These are phyloP conservation scores for Notodonta dromedarius DNA, from an alignment of 2,888 invertebrate species.

Conservation along the genomic window DNA sequence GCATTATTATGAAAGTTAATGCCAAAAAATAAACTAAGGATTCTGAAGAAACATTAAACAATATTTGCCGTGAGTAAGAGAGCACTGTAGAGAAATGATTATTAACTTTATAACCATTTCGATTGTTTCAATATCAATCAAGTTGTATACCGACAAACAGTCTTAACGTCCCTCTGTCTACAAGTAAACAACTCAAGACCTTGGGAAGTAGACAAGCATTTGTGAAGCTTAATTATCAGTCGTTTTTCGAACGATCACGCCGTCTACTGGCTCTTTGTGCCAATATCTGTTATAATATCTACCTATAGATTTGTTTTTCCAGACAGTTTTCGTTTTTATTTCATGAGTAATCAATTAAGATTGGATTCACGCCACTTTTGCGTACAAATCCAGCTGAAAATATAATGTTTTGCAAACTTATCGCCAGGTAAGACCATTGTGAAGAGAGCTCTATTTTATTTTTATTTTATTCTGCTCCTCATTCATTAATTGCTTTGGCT, in stretches of 20 bases:
- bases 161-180: constrained; percentile 9
- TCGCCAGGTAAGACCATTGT: neutral
- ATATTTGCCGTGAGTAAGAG: too few relatives aligned
- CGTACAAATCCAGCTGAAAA: neutral
- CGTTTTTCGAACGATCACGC: constrained; percentile 2
- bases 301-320: constrained; percentile 6
- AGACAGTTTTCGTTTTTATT: constrained; percentile 6
- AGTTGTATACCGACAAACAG: constrained; percentile 1
- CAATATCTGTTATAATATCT: constrained; percentile 4
- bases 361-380: constrained; percentile 1
- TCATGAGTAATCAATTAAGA: constrained; percentile 8
- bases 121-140: neutral
- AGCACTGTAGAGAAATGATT: too few relatives aligned
- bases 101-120: neutral
- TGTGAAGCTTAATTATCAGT: constrained; percentile 6
- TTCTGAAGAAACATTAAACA: too few relatives aligned
- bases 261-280: constrained; percentile 8
- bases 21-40: too few relatives aligned
- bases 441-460: constrained; percentile 7
- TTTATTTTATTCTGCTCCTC: constrained; percentile 1
- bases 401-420: neutral
- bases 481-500: constrained; percentile 1
- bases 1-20: too few relatives aligned
- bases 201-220: constrained; percentile 8
- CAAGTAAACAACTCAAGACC: constrained; percentile 1